phyloP scores from a whole-genome alignment of 2,797 vertebrate genomes.

The Pipistrellus nathusii region DNA sequence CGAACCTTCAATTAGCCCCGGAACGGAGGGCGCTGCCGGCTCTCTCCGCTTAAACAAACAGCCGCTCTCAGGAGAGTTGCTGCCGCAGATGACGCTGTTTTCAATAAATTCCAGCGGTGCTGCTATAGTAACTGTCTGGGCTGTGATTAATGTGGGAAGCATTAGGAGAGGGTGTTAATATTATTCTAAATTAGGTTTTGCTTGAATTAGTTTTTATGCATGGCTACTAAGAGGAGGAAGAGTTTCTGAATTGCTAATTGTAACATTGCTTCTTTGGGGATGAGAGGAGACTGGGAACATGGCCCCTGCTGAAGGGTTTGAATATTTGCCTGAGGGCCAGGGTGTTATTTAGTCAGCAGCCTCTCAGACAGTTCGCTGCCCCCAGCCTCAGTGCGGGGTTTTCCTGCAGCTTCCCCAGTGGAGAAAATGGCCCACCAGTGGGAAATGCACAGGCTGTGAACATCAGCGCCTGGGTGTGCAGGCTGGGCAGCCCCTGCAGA shows the following conservation, averaged over 20 bases:
- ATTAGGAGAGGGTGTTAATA: slow-evolving; percentile 86
- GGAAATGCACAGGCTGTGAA: slow-evolving; percentile 25
- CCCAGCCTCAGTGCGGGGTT: slow-evolving; percentile 63
- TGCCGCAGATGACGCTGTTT: slow-evolving; percentile 69
- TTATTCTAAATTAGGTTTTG: slow-evolving; percentile 89
- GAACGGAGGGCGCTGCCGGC: slow-evolving; percentile 30
- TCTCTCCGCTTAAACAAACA: slow-evolving; percentile 80
- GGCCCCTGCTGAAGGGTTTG: slow-evolving; percentile 63
- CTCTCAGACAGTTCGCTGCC: slow-evolving; percentile 57
- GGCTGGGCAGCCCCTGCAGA: neutral
- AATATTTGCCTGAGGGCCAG: slow-evolving; percentile 71
- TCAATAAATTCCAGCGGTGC: slow-evolving; percentile 83
- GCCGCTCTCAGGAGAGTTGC: slow-evolving; percentile 65
- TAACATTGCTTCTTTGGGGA: slow-evolving; percentile 75
- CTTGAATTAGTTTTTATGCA: slow-evolving; percentile 87
- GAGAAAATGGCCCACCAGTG: neutral
- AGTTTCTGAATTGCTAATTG: slow-evolving; percentile 85
- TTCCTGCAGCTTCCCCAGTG: slow-evolving; percentile 16
- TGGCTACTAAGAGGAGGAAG: slow-evolving; percentile 84
- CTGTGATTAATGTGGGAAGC: slow-evolving; percentile 85
- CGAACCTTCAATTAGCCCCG: slow-evolving; percentile 78
- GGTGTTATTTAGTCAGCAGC: slow-evolving; percentile 47
- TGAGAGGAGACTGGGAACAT: slow-evolving; percentile 78
- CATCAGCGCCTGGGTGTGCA: neutral
- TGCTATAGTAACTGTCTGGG: slow-evolving; percentile 85